Evolutionary conservation across 92 coral and sea anemone genomes (phyloP).

Genomic region (Pocillopora meandrina): DNA sequence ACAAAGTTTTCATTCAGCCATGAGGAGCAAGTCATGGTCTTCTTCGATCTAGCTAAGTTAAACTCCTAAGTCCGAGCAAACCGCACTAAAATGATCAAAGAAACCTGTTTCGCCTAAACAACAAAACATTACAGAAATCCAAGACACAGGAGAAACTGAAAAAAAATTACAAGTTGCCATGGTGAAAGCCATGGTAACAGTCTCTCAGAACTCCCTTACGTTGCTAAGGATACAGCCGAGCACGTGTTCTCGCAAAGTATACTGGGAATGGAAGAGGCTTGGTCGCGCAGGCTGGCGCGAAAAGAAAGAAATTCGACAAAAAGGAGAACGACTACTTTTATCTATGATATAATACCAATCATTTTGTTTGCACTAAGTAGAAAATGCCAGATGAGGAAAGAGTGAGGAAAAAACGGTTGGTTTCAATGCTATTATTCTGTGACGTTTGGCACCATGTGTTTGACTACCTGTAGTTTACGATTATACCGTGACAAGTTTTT

Average conservation of each 20-base stretch:
- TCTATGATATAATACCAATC: slow-evolving; percentile 4
- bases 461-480: background rate
- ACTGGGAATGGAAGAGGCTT: slow-evolving; percentile 24
- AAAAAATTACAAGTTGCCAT: background rate
- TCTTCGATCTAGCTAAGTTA: no score
- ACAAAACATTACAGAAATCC: no score
- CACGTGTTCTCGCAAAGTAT: slow-evolving; percentile 18
- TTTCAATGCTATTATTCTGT: background rate
- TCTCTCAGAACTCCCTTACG: slow-evolving; percentile 9
- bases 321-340: background rate
- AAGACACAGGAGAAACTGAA: no score
- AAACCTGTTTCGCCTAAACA: no score
- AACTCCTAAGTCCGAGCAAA: no score
- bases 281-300: slow-evolving; percentile 52
- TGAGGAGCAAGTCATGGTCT: no score
- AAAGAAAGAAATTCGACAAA: slow-evolving; percentile 13
- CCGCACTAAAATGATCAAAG: no score
- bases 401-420: slow-evolving; percentile 58
- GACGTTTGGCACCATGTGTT: background rate
- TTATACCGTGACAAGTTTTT: background rate
- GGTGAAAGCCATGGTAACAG: background rate
- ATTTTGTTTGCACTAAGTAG: slow-evolving; percentile 2
- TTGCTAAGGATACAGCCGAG: background rate
- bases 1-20: no score
- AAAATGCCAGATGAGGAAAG: slow-evolving; percentile 34